Conservation (phyloP, 2,113 vertebrate species). For the Oxygymnocypris stewartii region DNA sequence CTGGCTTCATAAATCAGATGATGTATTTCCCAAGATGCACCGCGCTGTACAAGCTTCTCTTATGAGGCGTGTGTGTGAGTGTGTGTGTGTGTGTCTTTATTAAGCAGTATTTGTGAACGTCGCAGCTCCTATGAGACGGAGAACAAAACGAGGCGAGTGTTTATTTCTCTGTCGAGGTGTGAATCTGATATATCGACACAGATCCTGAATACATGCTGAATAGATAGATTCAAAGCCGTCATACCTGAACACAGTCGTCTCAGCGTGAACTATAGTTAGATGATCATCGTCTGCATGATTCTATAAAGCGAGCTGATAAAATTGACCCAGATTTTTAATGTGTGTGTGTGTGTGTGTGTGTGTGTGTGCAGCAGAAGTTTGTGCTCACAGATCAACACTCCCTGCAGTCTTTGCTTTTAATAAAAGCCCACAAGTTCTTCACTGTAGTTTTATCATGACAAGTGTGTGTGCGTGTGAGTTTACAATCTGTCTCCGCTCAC, state of each 20-base stretch:
- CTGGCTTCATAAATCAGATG: conserved; percentile 74
- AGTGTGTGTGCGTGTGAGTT: conserved; percentile 7
- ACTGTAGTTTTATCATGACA: conserved; percentile 20
- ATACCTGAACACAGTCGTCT: neutral
- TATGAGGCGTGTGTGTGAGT: conserved; percentile 27
- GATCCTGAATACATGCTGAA: neutral
- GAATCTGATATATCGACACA: neutral
- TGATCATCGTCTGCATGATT: conserved; percentile 3
- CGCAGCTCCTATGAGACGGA: neutral
- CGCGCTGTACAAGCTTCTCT: conserved; percentile 40
- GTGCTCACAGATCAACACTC: conserved; percentile 7
- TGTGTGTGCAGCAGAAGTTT: conserved; percentile 10
- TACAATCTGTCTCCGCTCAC: neutral
- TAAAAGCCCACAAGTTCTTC: conserved; percentile 8
- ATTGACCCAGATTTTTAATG: conserved; percentile 44
- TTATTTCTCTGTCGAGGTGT: conserved; percentile 1
- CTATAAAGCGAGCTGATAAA: conserved; percentile 17
- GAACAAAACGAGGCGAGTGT: conserved; percentile 6
- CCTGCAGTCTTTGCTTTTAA: conserved; percentile 32
- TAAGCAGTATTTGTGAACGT: conserved; percentile 19
- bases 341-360: neutral
- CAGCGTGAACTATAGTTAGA: neutral
- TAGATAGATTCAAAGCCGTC: neutral
- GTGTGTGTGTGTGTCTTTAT: conserved; percentile 15
- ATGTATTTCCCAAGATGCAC: conserved; percentile 68